Conservation (phyloP, 2,797 vertebrate species). For the Spatula clypeata region DNA sequence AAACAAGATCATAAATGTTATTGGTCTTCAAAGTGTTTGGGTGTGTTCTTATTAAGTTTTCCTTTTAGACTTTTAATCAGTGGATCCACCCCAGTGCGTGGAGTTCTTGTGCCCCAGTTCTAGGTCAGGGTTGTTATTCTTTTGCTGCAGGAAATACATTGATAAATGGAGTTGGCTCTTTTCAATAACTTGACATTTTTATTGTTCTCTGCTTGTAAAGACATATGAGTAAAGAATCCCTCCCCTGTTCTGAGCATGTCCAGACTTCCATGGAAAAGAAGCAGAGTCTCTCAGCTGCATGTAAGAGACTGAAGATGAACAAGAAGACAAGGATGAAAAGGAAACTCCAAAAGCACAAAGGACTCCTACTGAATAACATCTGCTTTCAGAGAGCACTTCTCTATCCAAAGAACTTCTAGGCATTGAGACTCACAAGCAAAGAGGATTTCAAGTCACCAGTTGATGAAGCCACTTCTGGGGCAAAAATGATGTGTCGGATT, state of each 20-base stretch:
- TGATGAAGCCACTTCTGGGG: not conserved
- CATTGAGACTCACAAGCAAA: not conserved
- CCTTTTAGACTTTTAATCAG: not conserved
- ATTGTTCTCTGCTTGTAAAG: not conserved
- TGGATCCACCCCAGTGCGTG: not conserved
- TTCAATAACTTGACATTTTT: not conserved
- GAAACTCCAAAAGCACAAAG: not conserved
- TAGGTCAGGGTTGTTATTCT: not conserved
- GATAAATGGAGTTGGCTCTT: not conserved
- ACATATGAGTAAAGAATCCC: not conserved
- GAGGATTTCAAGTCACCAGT: not conserved
- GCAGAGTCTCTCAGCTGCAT: not conserved
- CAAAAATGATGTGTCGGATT: not conserved
- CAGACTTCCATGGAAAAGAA: not conserved
- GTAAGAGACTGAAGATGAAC: not conserved
- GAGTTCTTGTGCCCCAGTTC: not conserved
- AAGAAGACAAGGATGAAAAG: not conserved
- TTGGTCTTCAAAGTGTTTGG: not conserved
- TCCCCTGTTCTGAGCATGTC: not conserved
- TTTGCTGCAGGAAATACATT: not conserved
- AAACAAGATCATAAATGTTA: not conserved
- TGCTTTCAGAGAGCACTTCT: not conserved
- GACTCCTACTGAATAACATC: not conserved
- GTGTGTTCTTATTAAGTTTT: constrained; percentile 1
- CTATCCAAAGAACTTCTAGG: not conserved